Evolutionary conservation across 2,113 vertebrate species (phyloP).

Genomic region (Spilogale gracilis): DNA sequence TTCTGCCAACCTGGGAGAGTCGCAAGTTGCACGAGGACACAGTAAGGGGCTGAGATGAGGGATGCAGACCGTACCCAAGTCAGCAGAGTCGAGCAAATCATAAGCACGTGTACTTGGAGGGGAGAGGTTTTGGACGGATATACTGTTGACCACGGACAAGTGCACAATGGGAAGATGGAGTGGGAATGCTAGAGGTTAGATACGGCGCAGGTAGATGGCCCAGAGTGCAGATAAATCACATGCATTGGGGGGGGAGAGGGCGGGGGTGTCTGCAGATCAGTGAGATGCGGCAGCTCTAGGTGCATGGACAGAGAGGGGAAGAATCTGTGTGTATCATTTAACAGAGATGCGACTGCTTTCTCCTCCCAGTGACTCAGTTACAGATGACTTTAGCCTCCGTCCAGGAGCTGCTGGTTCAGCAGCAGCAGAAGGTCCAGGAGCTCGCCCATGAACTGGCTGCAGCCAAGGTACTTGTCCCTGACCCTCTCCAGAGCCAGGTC

Average conservation of each 20-base stretch:
- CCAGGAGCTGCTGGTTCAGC: constrained; percentile 96
- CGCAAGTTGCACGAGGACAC: constrained; percentile 10
- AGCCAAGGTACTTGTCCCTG: constrained; percentile 90
- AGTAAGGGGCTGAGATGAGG: constrained; percentile 78
- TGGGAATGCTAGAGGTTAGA: constrained; percentile 86
- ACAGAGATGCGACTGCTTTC: constrained; percentile 61
- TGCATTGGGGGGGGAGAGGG: constrained; percentile 68
- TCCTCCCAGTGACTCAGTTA: constrained; percentile 93
- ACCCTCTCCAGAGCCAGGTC: background rate
- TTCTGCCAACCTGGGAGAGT: constrained; percentile 17
- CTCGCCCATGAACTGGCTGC: constrained; percentile 94
- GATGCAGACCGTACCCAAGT: constrained; percentile 71
- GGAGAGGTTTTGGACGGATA: constrained; percentile 87
- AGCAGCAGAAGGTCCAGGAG: constrained; percentile 97
- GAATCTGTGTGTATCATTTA: constrained; percentile 33
- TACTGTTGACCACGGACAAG: constrained; percentile 86
- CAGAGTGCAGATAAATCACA: constrained; percentile 82
- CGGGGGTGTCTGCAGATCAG: constrained; percentile 73
- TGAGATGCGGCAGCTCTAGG: constrained; percentile 77
- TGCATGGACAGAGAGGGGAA: constrained; percentile 43
- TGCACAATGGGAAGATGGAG: constrained; percentile 86
- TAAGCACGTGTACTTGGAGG: constrained; percentile 86
- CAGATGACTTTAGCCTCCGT: constrained; percentile 95
- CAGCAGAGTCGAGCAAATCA: constrained; percentile 82
- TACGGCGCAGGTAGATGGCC: constrained; percentile 84